These are phyloP conservation scores for Tolmerus cingulatus DNA, from an alignment of 2,888 invertebrate species.

Conservation along the genomic window DNA sequence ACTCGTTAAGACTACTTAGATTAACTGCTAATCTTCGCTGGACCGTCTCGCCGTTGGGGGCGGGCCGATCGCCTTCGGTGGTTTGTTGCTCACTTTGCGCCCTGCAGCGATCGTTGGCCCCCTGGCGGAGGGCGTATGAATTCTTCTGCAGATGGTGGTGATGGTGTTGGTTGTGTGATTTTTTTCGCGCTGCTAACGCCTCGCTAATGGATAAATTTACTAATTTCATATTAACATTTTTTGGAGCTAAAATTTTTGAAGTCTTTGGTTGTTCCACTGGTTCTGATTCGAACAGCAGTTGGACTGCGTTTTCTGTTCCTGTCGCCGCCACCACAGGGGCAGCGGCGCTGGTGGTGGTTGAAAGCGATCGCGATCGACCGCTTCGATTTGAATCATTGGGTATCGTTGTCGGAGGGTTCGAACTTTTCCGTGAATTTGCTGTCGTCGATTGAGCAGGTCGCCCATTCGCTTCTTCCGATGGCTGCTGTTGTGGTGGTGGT, in stretches of 20 bases:
- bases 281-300: slow-evolving; percentile 54
- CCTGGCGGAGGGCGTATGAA: neutral
- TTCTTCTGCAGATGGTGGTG: neutral
- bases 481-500: neutral
- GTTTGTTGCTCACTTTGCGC: neutral
- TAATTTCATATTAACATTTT: slow-evolving; percentile 43
- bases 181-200: neutral
- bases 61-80: neutral
- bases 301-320: neutral
- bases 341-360: slow-evolving; percentile 46
- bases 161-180: neutral
- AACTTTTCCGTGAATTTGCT: neutral
- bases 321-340: neutral
- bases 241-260: slow-evolving; percentile 51
- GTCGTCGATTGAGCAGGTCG: slow-evolving; percentile 5
- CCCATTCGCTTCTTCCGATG: neutral
- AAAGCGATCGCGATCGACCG: neutral
- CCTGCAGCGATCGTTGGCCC: neutral
- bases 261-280: slow-evolving; percentile 65
- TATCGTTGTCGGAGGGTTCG: slow-evolving; percentile 18
- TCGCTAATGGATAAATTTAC: slow-evolving; percentile 24
- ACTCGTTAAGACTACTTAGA: slow-evolving; percentile 48
- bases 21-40: slow-evolving; percentile 47
- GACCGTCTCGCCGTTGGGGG: neutral
- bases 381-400: slow-evolving; percentile 14